A percentile compares a stretch with the other conserved stretches of the same genome.
Conservation (phyloP, 2,113 vertebrate genomes). For the Aspiorhynchus laticeps region DNA sequence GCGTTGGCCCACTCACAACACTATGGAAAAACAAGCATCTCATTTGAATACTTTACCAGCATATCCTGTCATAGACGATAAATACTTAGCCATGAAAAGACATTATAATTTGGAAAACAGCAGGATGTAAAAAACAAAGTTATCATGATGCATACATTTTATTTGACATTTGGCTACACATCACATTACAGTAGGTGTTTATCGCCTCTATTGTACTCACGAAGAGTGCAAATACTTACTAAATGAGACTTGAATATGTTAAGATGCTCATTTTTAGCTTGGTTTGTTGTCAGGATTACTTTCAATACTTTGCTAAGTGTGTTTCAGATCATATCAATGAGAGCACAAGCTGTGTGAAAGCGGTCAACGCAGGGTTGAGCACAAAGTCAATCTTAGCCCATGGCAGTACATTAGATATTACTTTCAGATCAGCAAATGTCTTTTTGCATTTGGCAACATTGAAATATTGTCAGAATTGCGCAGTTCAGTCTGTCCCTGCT, state of each 20-base stretch:
- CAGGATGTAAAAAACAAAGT: constrained; percentile 47
- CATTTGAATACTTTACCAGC: constrained; percentile 76
- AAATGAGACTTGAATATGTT: constrained; percentile 40
- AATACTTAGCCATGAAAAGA: constrained; percentile 63
- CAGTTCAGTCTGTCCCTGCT: not conserved
- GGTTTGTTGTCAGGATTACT: constrained; percentile 4
- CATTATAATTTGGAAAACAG: constrained; percentile 58
- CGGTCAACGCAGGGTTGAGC: not conserved
- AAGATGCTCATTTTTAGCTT: not conserved
- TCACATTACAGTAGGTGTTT: constrained; percentile 49
- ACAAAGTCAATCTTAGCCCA: constrained; percentile 48
- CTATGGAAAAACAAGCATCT: constrained; percentile 70
- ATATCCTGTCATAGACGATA: constrained; percentile 69
- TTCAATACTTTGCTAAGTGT: constrained; percentile 13
- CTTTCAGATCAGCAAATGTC: constrained; percentile 48
- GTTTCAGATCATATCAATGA: constrained; percentile 12
- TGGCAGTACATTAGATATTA: constrained; percentile 46
- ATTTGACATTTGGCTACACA: constrained; percentile 47
- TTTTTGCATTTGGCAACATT: constrained; percentile 29
- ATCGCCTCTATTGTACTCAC: constrained; percentile 43
- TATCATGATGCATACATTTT: constrained; percentile 32
- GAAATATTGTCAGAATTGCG: not conserved
- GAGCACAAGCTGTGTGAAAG: constrained; percentile 28
- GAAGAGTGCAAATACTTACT: constrained; percentile 19
- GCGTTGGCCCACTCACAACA: constrained; percentile 61